Evolutionary conservation across 2,888 invertebrate genomes (phyloP).

Genomic region (Phyto melanocephala): DNA sequence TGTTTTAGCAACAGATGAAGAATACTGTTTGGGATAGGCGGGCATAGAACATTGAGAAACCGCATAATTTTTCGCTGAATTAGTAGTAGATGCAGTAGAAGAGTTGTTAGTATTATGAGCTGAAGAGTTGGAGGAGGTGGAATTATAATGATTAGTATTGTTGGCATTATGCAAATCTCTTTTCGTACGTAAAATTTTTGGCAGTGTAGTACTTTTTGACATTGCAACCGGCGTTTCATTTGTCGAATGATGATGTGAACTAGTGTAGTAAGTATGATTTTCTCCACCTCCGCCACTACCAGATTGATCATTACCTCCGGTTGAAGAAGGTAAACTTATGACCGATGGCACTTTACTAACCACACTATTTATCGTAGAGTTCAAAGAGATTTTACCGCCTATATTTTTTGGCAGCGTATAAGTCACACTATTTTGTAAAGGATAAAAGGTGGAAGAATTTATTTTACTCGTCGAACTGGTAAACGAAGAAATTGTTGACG

Average conservation of each 20-base stretch:
- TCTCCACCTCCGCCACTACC: constrained; percentile 30
- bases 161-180: constrained; percentile 63
- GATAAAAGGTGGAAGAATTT: constrained; percentile 78
- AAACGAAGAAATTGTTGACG: constrained; percentile 58
- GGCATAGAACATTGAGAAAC: constrained; percentile 74
- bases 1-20: not conserved
- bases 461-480: constrained; percentile 72
- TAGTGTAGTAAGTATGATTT: constrained; percentile 13
- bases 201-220: constrained; percentile 74
- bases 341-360: constrained; percentile 79
- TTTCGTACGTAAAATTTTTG: constrained; percentile 75
- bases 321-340: constrained; percentile 76
- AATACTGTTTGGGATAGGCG: constrained; percentile 70
- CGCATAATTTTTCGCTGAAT: constrained; percentile 50
- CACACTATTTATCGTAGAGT: constrained; percentile 78
- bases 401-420: constrained; percentile 78
- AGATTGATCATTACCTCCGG: not conserved
- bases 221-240: constrained; percentile 35
- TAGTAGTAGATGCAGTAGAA: not conserved
- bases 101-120: not conserved
- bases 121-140: constrained; percentile 30
- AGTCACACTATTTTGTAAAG: constrained; percentile 76
- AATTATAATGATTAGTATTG: constrained; percentile 24
- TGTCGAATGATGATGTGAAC: not conserved
- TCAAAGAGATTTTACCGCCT: constrained; percentile 77